Conservation (phyloP, 2,113 vertebrate genomes). For the Motacilla alba region DNA sequence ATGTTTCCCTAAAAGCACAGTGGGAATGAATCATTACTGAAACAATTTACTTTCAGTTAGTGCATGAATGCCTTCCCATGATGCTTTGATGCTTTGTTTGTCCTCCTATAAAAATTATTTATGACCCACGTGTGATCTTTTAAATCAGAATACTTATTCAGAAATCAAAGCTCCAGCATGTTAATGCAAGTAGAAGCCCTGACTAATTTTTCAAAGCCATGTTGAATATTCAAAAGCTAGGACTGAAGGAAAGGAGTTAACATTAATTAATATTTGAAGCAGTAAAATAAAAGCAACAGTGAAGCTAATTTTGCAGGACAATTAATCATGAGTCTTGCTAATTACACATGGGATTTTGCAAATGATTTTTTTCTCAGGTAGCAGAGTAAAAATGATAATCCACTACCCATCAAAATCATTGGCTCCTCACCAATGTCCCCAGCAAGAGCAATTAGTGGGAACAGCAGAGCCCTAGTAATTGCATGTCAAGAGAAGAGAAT, state of each 20-base stretch:
- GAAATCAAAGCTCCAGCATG: conserved; percentile 85
- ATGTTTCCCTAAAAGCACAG: conserved; percentile 76
- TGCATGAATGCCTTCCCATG: conserved; percentile 86
- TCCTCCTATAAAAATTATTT: conserved; percentile 95
- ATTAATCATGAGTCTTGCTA: conserved; percentile 99
- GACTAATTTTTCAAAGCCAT: conserved; percentile 89
- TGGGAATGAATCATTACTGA: conserved; percentile 89
- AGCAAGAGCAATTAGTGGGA: conserved; percentile 96
- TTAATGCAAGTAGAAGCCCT: conserved; percentile 80
- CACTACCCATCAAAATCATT: conserved; percentile 92
- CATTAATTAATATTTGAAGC: conserved; percentile 99
- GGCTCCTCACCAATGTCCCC: conserved; percentile 94
- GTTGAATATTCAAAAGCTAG: conserved; percentile 97
- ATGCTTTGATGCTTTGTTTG: conserved; percentile 84
- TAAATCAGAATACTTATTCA: conserved; percentile 87
- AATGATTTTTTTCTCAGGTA: conserved; percentile 96
- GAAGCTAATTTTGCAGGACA: conserved; percentile 99
- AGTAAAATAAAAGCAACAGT: conserved; percentile 99
- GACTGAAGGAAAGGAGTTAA: conserved; percentile 91
- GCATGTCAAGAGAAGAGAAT: conserved; percentile 89
- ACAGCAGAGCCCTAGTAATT: conserved; percentile 93
- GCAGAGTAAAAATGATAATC: conserved; percentile 94
- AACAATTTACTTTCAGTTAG: conserved; percentile 87
- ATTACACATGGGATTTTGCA: conserved; percentile 99
- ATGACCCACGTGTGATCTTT: conserved; percentile 86